phyloP scores from a whole-genome alignment of 2,113 vertebrate genomes.

The Eclectus roratus region DNA sequence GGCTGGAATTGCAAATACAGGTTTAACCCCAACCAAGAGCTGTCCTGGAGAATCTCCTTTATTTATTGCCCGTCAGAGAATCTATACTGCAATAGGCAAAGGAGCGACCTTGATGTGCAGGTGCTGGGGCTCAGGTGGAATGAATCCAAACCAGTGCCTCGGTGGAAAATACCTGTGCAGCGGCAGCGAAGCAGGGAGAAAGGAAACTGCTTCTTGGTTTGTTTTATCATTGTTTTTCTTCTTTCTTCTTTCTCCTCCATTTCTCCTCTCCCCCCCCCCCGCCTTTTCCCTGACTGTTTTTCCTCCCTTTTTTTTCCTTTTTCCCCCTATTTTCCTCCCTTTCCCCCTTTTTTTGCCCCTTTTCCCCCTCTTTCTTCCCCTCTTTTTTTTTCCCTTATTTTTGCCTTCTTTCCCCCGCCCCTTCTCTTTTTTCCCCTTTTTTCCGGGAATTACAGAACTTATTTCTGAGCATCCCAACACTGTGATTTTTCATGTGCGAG shows the following conservation, averaged over 20 bases:
- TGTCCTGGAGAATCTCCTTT: neutral
- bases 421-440: neutral
- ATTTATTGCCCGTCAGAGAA: neutral
- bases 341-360: neutral
- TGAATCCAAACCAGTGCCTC: neutral
- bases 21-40: neutral
- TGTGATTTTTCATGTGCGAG: accelerated
- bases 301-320: neutral
- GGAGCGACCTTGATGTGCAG: neutral
- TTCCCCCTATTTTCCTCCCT: neutral
- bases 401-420: neutral
- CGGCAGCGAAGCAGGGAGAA: neutral
- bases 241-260: neutral
- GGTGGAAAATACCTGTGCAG: neutral
- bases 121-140: neutral
- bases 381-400: neutral
- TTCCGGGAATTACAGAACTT: too few species aligned
- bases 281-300: neutral
- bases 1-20: neutral
- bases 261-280: too few species aligned
- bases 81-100: neutral
- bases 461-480: neutral
- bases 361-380: neutral
- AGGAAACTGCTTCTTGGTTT: neutral
- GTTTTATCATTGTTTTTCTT: neutral